Evolutionary conservation across 2,888 invertebrate genomes (phyloP), one percentile per base, ranked within the genome.

Genomic region (Drosophila ezoana): DNA sequence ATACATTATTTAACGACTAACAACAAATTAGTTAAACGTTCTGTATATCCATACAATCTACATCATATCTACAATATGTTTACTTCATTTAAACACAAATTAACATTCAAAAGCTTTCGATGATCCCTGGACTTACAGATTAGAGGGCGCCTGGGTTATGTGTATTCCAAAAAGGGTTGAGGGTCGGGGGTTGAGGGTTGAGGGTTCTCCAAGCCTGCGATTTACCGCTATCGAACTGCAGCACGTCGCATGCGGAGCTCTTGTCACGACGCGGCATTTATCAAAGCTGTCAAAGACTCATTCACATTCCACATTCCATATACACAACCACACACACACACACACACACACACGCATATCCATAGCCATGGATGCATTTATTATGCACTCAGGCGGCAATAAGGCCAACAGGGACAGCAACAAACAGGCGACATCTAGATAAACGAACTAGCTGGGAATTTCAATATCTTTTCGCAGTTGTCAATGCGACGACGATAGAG

Each of bases 181-280:
- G 10, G 45, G 11, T 23, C 47, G 45, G 45, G 9, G 0, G n/a
- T n/a, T n/a, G n/a, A n/a, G n/a, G 14, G 33, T 54, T 57, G 37
- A 57, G 57, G 45, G 56, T 41, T 47, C 20, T 40, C 8, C 43
- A 49, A 35, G 35, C 62, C 49, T 41, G 33, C 33, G 47, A 41
- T 79, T 74, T 70, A 74, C 74, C 60, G 76, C 65, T 70, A 70
- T 62, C 57, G 47, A 71, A 56, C 60, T 51, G 41, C 52, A 32
- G 68, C 44, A 57, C 53, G 56, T 53, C 45, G 44, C 58, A 45
- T 18, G 9, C 16, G 10, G n/a, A 10, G 41, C 28, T 14, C n/a
- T 35, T 33, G 66, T 38, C 63, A 57, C 57, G 38, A 10, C 28
- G 74, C 76, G 76, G 79, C 79, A 78, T 79, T 70, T 45, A 76